Conservation (phyloP, 1,140 invertebrate genomes). For the Magallana ariakensis region DNA sequence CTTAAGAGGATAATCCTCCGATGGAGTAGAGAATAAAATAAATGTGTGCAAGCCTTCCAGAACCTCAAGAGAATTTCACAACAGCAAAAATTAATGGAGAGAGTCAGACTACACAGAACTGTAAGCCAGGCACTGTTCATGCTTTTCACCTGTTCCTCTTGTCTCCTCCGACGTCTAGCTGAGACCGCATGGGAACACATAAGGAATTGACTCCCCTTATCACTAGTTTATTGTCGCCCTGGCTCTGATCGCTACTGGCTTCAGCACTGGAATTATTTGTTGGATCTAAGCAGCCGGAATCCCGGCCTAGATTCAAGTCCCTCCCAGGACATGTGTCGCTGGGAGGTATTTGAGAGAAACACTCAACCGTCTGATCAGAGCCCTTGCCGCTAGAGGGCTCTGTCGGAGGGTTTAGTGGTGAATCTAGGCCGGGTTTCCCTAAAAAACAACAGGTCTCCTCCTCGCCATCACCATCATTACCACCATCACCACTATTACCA, state of each 20-base stretch:
- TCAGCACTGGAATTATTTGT: not conserved
- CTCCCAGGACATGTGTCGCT: not conserved
- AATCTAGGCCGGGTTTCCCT: slow-evolving; percentile 44
- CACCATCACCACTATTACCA: slow-evolving; percentile 15
- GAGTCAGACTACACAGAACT: slow-evolving; percentile 1
- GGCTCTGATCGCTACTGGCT: not conserved
- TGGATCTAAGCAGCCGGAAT: slow-evolving; percentile 18
- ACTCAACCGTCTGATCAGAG: slow-evolving; percentile 33
- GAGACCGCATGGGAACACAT: slow-evolving; percentile 18
- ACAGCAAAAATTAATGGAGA: not conserved
- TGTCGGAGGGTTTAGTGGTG: slow-evolving; percentile 39
- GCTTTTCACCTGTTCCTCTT: slow-evolving; percentile 35
- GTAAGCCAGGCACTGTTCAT: slow-evolving; percentile 9
- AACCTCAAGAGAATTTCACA: slow-evolving; percentile 25
- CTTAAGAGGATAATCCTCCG: not conserved
- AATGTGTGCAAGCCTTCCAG: slow-evolving; percentile 22
- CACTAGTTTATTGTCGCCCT: slow-evolving; percentile 1
- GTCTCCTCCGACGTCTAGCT: not conserved
- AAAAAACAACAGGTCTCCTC: slow-evolving; percentile 45
- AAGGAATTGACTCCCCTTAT: slow-evolving; percentile 22
- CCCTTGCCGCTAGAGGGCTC: not conserved
- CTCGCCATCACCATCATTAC: not conserved
- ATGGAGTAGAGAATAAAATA: not conserved
- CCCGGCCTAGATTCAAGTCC: slow-evolving; percentile 41
- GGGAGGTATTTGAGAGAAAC: not conserved